Evolutionary conservation across 2,888 invertebrate genomes (phyloP), one percentile per base, ranked within the genome.

Genomic region (Calameuta pallipes): DNA sequence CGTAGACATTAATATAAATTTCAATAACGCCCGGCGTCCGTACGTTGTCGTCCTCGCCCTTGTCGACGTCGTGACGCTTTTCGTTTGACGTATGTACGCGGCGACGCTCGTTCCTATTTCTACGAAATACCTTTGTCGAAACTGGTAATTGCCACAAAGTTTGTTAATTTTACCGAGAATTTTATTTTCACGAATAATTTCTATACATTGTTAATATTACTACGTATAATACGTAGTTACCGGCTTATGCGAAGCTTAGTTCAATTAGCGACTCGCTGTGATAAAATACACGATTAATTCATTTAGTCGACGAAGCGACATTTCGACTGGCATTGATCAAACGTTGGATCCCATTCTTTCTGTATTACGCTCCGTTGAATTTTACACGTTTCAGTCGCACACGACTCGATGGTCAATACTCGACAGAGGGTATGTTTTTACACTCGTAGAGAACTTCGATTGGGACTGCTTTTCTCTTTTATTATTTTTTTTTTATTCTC

Each of bases 1-100:
- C 82, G 83, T 83, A 79, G 83, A 82, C 85, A 85, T 87, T 84
- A 84, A 88, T 86, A 86, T 85, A 87, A 87, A 87, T 87, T 88
- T 88, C 86, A 86, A 87, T 86, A 86, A 86, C 84, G 80, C 76
- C 77, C 82, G 73, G 80, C 82, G 82, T 79, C 81, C 78, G 82
- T 78, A 76, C 71, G 37, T 15, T 23, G 56, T 56, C 23, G 37
- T 37, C 37, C 13, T 37, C 37, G 37, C 13, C 37, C 13, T 37
- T 37, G 13, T 13, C 37, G 13, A 13, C 41, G 41, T 41, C 23
- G 23, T 23, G 56, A 56, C 23, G 56, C 56, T 56, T 23, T 23
- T 3, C 23, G 9, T 15, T 56, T 56, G 23, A 56, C 56, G 56
- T 56, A 56, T 56, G 23, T 56, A 23, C 1, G 56, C 56, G 9